Conservation (phyloP, 2,797 vertebrate species). For the Sphenopsis melanotis region DNA sequence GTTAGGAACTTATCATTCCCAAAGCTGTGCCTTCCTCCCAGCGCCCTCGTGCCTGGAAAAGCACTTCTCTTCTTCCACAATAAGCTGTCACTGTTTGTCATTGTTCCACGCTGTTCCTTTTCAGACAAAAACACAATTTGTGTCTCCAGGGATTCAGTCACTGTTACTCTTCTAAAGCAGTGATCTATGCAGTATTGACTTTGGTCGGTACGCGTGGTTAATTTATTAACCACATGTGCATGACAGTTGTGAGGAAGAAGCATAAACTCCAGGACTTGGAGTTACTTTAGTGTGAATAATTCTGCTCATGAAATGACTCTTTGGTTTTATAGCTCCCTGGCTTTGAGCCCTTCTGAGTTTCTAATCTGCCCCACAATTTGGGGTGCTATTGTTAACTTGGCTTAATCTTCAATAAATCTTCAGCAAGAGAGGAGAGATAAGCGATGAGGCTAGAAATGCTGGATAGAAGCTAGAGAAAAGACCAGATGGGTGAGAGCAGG, state of each 20-base stretch:
- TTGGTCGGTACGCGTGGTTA: background rate
- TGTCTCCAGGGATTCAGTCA: background rate
- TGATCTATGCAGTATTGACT: background rate
- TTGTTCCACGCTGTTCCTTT: background rate
- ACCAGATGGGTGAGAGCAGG: background rate
- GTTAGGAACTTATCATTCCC: background rate
- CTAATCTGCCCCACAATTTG: background rate
- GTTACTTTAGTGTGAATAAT: background rate
- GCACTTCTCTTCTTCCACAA: background rate
- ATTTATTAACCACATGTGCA: conserved; percentile 37
- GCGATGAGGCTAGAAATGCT: background rate
- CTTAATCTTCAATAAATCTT: background rate
- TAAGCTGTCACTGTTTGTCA: background rate
- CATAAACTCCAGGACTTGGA: background rate
- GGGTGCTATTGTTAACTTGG: background rate
- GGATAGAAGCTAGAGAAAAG: background rate
- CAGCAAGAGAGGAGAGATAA: background rate
- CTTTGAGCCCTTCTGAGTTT: background rate
- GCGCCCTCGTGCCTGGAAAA: accelerated
- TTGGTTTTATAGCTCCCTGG: background rate
- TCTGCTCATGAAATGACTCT: background rate
- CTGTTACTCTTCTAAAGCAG: background rate
- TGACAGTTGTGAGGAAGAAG: conserved; percentile 32
- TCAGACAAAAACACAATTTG: conserved; percentile 15
- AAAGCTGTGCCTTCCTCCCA: background rate